Evolutionary conservation across 2,113 vertebrate genomes (phyloP).

Genomic region (Lathamus discolor): DNA sequence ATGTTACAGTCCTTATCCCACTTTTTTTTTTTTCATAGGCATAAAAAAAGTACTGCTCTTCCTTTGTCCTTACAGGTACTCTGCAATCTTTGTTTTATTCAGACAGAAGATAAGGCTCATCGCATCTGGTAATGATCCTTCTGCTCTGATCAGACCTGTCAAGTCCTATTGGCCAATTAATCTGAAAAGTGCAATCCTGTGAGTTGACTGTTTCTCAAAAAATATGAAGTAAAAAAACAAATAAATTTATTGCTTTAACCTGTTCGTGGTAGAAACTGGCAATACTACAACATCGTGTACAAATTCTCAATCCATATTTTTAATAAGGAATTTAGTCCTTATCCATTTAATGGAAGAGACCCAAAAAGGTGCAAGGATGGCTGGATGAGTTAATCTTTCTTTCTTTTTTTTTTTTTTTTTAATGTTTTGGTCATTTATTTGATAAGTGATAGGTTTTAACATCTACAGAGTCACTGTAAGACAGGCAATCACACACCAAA

Average conservation of each 20-base stretch:
- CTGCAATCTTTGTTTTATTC: neutral
- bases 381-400: neutral
- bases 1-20: neutral
- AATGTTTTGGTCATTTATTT: neutral
- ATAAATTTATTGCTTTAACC: neutral
- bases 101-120: neutral
- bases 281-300: neutral
- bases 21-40: neutral
- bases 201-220: neutral
- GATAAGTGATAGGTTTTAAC: neutral
- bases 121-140: neutral
- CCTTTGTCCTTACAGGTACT: neutral
- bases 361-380: neutral
- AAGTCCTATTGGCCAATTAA: neutral
- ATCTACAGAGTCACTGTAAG: fast-evolving
- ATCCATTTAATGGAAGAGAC: neutral
- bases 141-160: neutral
- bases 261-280: neutral
- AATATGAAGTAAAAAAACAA: neutral
- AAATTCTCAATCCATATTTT: neutral
- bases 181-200: neutral
- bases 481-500: neutral
- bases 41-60: neutral
- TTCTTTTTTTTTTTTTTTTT: neutral
- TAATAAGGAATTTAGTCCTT: neutral